Evolutionary conservation across 2,888 invertebrate species (phyloP), one percentile per base, ranked within the genome.

Genomic region (Glomeris marginata): DNA sequence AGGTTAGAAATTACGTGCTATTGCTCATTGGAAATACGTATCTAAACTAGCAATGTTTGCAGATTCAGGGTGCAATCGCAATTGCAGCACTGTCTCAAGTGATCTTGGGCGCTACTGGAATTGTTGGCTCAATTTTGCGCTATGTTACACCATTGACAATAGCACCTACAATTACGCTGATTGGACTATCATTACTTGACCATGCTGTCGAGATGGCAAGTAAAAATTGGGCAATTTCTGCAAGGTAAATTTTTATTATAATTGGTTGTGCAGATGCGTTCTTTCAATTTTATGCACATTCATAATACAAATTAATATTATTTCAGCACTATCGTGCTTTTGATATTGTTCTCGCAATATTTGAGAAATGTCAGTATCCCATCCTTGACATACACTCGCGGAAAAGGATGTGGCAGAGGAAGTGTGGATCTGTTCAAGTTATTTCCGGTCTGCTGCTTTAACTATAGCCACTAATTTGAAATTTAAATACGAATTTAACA

Each of bases 121-220:
- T 65, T 1, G 58, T 67, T 41, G 66, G 66, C 3, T 38, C 63
- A 11, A 44, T 68, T 37, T 54, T 68, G 20, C 57, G 56, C 18
- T 66, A 61, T 55, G 64, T 68, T 15, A 67, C 67, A 2, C 68
- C 68, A 1, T 56, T 68, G 34, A 60, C 64, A 13, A 63, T 68
- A n/a, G 60, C 64, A 0, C 68, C 68, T 0, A 67, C 66, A 18
- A 62, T 68, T 18, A 60, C 65, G 2, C 59, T 69, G 13, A 63
- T 68, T 22, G 69, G 68, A 2, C 54, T 69, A 6, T 65, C 67
- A 0, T 55, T 68, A 11, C 62, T 66, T 47, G 61, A 59, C 40
- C 63, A 65, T 11, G 66, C 68, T 0, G 56, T 64, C 15, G 47
- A 56, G 2, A 63, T 62, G 51, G 65, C 66, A 33, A 55, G 62